Conservation (phyloP, 1,140 invertebrate genomes). For the Megathymus violae region DNA sequence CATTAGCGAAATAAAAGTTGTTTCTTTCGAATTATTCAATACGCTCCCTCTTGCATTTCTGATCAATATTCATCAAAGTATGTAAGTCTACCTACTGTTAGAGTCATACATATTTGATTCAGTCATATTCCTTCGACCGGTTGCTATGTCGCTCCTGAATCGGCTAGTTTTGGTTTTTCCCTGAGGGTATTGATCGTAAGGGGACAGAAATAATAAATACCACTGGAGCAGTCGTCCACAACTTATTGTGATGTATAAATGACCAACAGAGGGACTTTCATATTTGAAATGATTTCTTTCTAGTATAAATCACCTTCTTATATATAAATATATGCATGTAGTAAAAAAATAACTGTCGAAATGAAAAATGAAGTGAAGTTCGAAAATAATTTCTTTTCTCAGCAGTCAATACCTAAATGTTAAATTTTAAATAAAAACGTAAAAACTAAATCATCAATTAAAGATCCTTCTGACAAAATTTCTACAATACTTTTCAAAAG, state of each 20-base stretch:
- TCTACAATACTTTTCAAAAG: constrained; percentile 58
- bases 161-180: constrained; percentile 64
- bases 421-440: constrained; percentile 42
- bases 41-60: too few species aligned
- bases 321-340: too few species aligned
- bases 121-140: constrained; percentile 10
- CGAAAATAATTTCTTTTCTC: constrained; percentile 14
- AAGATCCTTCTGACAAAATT: constrained; percentile 56
- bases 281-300: too few species aligned
- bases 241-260: too few species aligned
- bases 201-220: constrained; percentile 59
- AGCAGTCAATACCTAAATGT: constrained; percentile 35
- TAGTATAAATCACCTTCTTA: too few species aligned
- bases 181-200: constrained; percentile 61
- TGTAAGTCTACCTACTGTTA: not conserved
- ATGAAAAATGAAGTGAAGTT: constrained; percentile 29
- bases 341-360: too few species aligned
- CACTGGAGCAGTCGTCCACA: too few species aligned
- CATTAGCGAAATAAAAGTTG: too few species aligned
- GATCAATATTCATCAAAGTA: too few species aligned
- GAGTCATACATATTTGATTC: constrained; percentile 26
- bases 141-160: constrained; percentile 31
- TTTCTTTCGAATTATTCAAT: too few species aligned
- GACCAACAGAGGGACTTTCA: too few species aligned
- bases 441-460: constrained; percentile 58